These are phyloP conservation scores for Sebastes flavidus DNA, from an alignment of 2,797 vertebrate species.

Conservation along the genomic window DNA sequence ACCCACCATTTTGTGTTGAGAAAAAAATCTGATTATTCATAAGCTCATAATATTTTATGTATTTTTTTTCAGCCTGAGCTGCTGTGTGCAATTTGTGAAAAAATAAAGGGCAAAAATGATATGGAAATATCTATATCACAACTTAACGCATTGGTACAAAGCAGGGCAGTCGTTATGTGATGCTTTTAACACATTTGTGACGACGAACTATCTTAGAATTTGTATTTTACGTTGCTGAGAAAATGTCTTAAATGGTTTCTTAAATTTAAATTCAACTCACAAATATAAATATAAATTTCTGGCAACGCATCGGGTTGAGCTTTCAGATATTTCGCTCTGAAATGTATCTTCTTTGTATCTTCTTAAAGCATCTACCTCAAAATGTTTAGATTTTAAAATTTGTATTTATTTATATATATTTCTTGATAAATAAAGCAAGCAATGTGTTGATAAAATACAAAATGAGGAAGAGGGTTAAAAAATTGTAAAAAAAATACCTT, in stretches of 20 bases:
- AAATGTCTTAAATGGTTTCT: background rate
- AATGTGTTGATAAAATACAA: background rate
- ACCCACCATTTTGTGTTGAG: conserved; percentile 71
- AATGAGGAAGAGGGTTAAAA: background rate
- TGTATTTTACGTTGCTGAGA: background rate
- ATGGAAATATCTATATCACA: background rate
- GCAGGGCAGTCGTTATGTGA: background rate
- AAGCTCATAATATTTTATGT: background rate
- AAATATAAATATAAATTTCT: background rate
- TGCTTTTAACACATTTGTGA: background rate
- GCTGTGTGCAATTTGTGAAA: background rate
- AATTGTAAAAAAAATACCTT: no score
- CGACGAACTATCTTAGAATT: background rate
- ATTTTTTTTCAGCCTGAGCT: background rate
- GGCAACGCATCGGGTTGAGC: background rate
- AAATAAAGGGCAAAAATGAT: background rate
- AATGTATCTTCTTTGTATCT: background rate
- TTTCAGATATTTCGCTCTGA: background rate
- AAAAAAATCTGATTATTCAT: background rate
- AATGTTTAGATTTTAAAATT: no score
- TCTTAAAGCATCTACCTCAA: background rate
- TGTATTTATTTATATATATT: no score
- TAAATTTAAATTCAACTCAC: background rate
- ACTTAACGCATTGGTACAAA: background rate
- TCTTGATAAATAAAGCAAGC: background rate